Evolutionary conservation across 37 sponge, comb jelly and placozoan genomes (phyloP), one percentile per base, ranked within the genome.

Genomic region (Aphrocallistes beatrix): DNA sequence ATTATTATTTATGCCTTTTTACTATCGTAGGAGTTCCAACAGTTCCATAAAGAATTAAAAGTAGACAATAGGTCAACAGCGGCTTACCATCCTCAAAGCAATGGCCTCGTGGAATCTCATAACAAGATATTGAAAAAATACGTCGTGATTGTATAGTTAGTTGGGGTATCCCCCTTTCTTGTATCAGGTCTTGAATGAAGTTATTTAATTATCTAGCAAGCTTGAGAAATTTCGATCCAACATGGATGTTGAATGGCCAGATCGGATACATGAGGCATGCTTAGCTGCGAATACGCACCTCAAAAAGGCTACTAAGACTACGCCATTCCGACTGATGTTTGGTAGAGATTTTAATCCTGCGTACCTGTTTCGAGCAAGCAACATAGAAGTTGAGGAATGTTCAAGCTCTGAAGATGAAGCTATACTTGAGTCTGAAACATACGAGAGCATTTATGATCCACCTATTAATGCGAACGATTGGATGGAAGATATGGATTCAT

Each of bases 21-120:
- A 60, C 10, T 60, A 42, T 60, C n/a, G 75, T 60, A 60, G 75
- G 75, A 60, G n/a, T 60, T 60, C 75, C 10, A 60, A 60, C 28
- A 60, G n/a, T 60, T 25, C n/a, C 75, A 60, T 28, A 28, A 60
- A 13, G 21, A 19, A 19, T 60, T 60, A 60, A 60, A 60, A 6
- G n/a, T 60, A 60, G 75, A 60, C 75, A 60, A 60, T 13, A 60
- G 75, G n/a, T 13, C 75, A 8, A 32, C 75, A 60, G 75, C 75
- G n/a, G 75, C 75, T 19, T 60, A 60, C n/a, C 75, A 60, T 30
- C 75, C 75, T 25, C 75, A 28, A 60, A 60, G 75, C n/a, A 60
- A 60, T 30, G 34, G 75, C 3, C 75, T 60, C 13, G 49, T 47
- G 17, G 49, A 47, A 17, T 13, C 49, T 17, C 13, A 21, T 47